Base-by-base conservation (phyloP, 2,113 vertebrate genomes). In the Oriolus oriolus region DNA sequence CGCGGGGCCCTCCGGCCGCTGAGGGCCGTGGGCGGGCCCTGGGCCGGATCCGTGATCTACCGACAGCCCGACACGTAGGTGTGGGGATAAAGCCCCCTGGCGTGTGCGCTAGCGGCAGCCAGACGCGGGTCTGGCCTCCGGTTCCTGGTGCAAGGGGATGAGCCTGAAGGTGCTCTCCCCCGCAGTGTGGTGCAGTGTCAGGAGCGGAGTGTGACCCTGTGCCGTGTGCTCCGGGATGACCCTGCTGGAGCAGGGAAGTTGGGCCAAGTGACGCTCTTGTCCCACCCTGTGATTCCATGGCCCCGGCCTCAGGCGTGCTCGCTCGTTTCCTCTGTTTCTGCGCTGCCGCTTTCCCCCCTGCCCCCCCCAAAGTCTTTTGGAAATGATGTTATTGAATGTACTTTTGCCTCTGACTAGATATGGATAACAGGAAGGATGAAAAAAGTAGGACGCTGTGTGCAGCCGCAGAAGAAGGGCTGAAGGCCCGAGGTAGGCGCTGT, bases 361-460 rank as follows among this genome's bases (percentile, higher is more conserved):
- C 17, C 9, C 8, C 5, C 8, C 6, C 7, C 28, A 4, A 4
- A 20, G 13, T 8, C 4, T n/a, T 70, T 39, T 35, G 56, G 27
- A 26, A 30, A 1, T 19, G 1, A 9, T 24, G n/a, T 30, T 42
- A 11, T 0, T 41, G 22, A 53, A 11, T 3, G 6, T 24, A 0
- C 27, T 44, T 64, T 56, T 71, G 80, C 33, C 30, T 79, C 64
- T 57, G 59, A 11, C 31, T 89, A 98, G 97, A 12, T 77, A 98
- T 97, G 97, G 97, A 97, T 74, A 60, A 56, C 57, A 53, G 28
- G 39, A 84, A 76, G 47, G 80, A 96, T 76, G 96, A 97, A 49
- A 96, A 96, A 37, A 82, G 42, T 4, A 76, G 93, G 71, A 60
- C 31, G 0, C 60, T 52, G 3, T 79, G 94, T 59, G 79, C 95